A percentile compares a stretch with the other conserved stretches of the same genome.
phyloP scores from a whole-genome alignment of 1,140 invertebrate genomes.

The Achatina immaculata region DNA sequence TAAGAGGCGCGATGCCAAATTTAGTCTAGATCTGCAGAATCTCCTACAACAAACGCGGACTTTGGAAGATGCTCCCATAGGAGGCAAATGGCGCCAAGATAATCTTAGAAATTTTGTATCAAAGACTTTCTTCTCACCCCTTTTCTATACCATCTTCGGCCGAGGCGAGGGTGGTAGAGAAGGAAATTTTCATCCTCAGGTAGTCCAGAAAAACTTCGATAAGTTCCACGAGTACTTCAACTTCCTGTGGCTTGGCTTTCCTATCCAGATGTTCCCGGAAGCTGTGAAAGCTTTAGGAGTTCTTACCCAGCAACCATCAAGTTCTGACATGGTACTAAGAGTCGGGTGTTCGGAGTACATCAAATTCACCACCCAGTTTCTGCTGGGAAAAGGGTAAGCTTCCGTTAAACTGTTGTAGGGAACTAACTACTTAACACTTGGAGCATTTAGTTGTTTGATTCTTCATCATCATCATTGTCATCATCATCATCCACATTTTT shows the following conservation, averaged over 20 bases:
- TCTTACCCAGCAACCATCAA: constrained; percentile 59
- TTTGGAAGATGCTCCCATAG: constrained; percentile 25
- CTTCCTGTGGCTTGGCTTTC: constrained; percentile 69
- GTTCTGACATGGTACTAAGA: constrained; percentile 58
- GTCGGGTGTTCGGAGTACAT: constrained; percentile 69
- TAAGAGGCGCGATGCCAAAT: background rate
- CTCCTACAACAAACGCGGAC: background rate
- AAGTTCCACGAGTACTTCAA: constrained; percentile 71
- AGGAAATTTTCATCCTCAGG: constrained; percentile 55
- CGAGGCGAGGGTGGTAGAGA: constrained; percentile 44
- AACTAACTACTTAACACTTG: too few species aligned
- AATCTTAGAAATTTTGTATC: constrained; percentile 63
- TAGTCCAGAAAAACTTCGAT: constrained; percentile 66
- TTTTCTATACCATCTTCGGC: constrained; percentile 71
- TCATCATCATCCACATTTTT: too few species aligned
- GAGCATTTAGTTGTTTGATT: too few species aligned
- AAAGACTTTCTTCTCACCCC: constrained; percentile 65
- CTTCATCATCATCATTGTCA: too few species aligned
- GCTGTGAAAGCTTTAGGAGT: constrained; percentile 61
- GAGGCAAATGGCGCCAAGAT: constrained; percentile 50
- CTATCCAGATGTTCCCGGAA: constrained; percentile 64
- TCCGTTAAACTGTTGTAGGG: too few species aligned
- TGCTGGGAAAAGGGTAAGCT: constrained; percentile 48
- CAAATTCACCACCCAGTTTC: constrained; percentile 62
- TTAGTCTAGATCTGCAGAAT: background rate